phyloP scores from a whole-genome alignment of 2,113 vertebrate genomes.

The Forbesichthys agassizii region DNA sequence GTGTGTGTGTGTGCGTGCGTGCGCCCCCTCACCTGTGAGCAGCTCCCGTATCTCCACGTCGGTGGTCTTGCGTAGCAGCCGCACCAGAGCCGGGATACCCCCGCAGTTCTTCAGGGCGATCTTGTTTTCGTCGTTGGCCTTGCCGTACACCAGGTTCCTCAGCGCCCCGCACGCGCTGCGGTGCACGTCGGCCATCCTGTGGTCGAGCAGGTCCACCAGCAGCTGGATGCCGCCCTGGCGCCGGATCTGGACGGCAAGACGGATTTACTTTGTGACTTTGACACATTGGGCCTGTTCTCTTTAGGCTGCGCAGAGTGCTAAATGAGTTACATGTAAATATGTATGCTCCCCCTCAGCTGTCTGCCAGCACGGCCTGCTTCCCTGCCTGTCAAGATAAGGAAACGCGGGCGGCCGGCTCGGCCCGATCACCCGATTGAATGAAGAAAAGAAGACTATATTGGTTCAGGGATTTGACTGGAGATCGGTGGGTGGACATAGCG shows the following conservation, averaged over 20 bases:
- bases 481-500: no score
- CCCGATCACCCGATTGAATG: no score
- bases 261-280: no score
- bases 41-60: constrained; percentile 32
- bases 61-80: constrained; percentile 92
- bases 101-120: constrained; percentile 97
- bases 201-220: constrained; percentile 94
- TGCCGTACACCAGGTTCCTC: constrained; percentile 95
- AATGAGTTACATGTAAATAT: constrained; percentile 16
- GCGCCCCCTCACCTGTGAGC: background rate
- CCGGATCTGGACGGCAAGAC: constrained; percentile 83
- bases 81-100: constrained; percentile 93
- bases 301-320: background rate
- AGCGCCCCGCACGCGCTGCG: constrained; percentile 96
- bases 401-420: no score
- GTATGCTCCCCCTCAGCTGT: constrained; percentile 11
- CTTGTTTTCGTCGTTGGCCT: constrained; percentile 98
- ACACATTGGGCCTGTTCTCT: background rate
- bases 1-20: background rate
- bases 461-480: no score
- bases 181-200: constrained; percentile 96
- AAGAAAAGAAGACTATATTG: no score
- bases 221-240: constrained; percentile 96
- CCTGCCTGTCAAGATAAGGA: constrained; percentile 35
- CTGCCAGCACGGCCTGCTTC: constrained; percentile 16